Evolutionary conservation across 2,113 vertebrate genomes (phyloP), one percentile per base, ranked within the genome.

Genomic region (Oenanthe melanoleuca): DNA sequence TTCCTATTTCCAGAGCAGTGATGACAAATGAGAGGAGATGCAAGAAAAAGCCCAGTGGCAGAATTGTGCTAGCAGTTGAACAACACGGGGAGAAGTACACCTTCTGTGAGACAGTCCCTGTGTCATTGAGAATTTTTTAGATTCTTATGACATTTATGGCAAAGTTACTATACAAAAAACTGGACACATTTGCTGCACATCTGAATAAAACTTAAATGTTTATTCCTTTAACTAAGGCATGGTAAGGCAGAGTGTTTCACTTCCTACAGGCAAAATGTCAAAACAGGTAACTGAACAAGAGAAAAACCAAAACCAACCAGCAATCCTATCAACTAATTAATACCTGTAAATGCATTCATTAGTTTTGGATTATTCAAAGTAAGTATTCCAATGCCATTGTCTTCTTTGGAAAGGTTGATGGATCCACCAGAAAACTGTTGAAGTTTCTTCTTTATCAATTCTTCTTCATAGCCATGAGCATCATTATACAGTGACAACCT

Each of bases 291-390:
- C 42, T 20, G 33, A 87, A 75, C 7, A 4, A 50, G 57, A 55
- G 50, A 82, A 82, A 52, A n/a, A 21, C 1, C 10, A 49, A 60
- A 33, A 6, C 2, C 28, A 70, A 70, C 6, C 9, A 77, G 31
- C 13, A 86, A 80, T 8, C 8, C 24, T 28, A 71, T 15, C 37
- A 79, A 85, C 5, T 17, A 75, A 56, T 53, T 34, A 47, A 31
- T 98, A 99, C 99, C 99, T 93, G 99, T 98, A 94, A 99, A 98
- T 21, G 99, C 99, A 77, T 99, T 99, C 99, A 98, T 99, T 88
- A 98, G 98, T 64, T 96, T 96, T 1, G 99, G 98, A 93, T 99
- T 98, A 97, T 99, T 99, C 93, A 99, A 72, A 22, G 98, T 99
- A 80, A 99, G 98, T 66, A 99, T 97, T 16, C 98, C 99, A 60